These are phyloP conservation scores for Lithobates pipiens DNA, from an alignment of 2,797 vertebrate genomes.

Conservation along the genomic window DNA sequence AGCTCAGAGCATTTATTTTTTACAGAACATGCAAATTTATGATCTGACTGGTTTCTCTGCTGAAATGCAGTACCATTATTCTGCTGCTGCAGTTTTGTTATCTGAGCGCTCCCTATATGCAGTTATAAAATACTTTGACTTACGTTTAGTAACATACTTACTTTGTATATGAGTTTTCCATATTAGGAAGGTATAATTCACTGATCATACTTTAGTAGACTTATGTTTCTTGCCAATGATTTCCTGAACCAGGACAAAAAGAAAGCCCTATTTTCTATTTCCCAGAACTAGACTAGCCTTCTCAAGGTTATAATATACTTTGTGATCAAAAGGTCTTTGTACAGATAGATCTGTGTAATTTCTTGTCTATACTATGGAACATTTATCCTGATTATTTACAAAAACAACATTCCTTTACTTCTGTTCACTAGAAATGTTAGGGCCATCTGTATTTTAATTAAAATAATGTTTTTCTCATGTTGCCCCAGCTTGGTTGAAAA, in stretches of 20 bases:
- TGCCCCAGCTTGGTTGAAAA: slow-evolving; percentile 28
- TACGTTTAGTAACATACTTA: slow-evolving; percentile 11
- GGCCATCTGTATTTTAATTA: slow-evolving; percentile 61
- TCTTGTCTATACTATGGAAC: slow-evolving; percentile 56
- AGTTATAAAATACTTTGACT: too few relatives aligned
- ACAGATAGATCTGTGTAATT: slow-evolving; percentile 58
- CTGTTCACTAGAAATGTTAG: slow-evolving; percentile 44
- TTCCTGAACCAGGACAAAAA: slow-evolving; percentile 30
- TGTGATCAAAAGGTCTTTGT: slow-evolving; percentile 52
- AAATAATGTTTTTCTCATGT: slow-evolving; percentile 60
- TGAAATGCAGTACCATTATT: too few relatives aligned
- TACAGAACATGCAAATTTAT: too few relatives aligned
- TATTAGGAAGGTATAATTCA: slow-evolving; percentile 17
- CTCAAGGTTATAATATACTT: slow-evolving; percentile 48
- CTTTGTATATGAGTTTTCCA: slow-evolving; percentile 21
- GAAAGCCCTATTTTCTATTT: slow-evolving; percentile 29
- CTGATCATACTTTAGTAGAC: slow-evolving; percentile 19
- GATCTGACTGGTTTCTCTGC: too few relatives aligned
- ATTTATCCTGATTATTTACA: slow-evolving; percentile 60
- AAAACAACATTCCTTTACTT: slow-evolving; percentile 59
- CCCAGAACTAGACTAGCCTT: slow-evolving; percentile 11
- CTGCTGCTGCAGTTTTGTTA: too few relatives aligned
- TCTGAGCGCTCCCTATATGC: too few relatives aligned
- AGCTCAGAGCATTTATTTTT: too few relatives aligned
- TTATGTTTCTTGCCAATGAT: slow-evolving; percentile 49